These are phyloP conservation scores for Neotragus pygmaeus DNA, from an alignment of 2,113 vertebrate genomes.

Conservation along the genomic window DNA sequence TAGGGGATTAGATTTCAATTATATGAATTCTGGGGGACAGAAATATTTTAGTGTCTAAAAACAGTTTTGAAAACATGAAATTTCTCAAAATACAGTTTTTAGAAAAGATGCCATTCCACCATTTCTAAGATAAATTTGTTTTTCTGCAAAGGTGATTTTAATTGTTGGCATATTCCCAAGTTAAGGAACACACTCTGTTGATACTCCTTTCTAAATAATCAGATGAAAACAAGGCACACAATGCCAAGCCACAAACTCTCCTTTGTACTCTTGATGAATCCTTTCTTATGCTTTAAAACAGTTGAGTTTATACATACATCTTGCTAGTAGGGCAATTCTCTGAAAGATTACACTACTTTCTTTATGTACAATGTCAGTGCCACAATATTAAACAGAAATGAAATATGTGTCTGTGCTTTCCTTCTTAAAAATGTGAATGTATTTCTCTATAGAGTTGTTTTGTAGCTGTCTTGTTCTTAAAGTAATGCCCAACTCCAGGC, in stretches of 20 bases:
- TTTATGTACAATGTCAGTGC: slow-evolving; percentile 62
- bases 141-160: slow-evolving; percentile 21
- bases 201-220: neutral
- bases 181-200: neutral
- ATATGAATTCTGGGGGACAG: neutral
- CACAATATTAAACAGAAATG: slow-evolving; percentile 69
- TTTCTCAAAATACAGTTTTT: slow-evolving; percentile 9
- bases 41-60: neutral
- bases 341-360: slow-evolving; percentile 69
- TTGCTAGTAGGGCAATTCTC: slow-evolving; percentile 61
- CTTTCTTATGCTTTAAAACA: neutral
- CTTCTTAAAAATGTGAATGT: slow-evolving; percentile 43
- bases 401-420: slow-evolving; percentile 65
- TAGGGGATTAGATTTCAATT: neutral
- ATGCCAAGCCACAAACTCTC: neutral
- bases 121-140: slow-evolving; percentile 8
- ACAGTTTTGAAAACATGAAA: neutral
- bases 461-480: slow-evolving; percentile 73
- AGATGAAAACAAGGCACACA: neutral
- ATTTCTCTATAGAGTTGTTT: slow-evolving; percentile 75
- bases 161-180: neutral
- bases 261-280: neutral
- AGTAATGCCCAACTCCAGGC: slow-evolving; percentile 74
- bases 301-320: neutral
- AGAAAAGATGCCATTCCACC: neutral